Evolutionary conservation across 2,113 vertebrate genomes (phyloP), one percentile per base, ranked within the genome.

Genomic region (Blennius ocellaris): DNA sequence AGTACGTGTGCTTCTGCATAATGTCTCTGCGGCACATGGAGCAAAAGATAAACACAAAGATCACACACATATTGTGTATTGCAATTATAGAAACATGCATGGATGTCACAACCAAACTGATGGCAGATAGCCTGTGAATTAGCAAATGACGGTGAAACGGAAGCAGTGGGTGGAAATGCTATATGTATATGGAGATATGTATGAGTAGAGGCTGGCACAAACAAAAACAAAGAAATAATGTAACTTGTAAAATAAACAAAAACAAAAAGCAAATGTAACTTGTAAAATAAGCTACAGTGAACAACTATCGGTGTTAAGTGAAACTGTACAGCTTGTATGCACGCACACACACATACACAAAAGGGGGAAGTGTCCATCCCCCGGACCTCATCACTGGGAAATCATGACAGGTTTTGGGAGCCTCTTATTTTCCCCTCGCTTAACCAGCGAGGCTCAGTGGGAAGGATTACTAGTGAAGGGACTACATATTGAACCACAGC

Each of bases 401-500:
- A 58, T 57, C 16, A 36, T 15, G 30, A 63, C 47, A 62, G 43
- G 54, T 67, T 59, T 70, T 68, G 44, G 73, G 36, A 69, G 53
- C n/a, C 45, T 30, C 10, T 15, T 16, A 65, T 79, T 52, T 49
- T 49, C 47, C 14, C 6, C 56, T 71, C 61, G 58, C 39, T 84
- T 66, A 61, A 75, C 78, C 41, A 73, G 61, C 6, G 72, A 73
- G 60, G 69, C 74, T 59, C 80, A 45, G 65, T 5, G 17, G 70
- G 63, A 8, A 71, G 53, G 48, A 70, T 72, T 80, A 68, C 69
- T 62, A 81, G 56, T 54, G 54, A 77, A 45, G 47, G 53, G 74
- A 67, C 67, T 86, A 68, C 81, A 77, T 81, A 83, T 86, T 86
- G 74, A 83, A 70, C 69, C 63, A 44, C 62, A 76, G 73, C 80